Percentiles rank a stretch among this genome's conserved stretches.
These are phyloP conservation scores for Phaedon cochleariae DNA, from an alignment of 2,888 invertebrate genomes.

Conservation along the genomic window DNA sequence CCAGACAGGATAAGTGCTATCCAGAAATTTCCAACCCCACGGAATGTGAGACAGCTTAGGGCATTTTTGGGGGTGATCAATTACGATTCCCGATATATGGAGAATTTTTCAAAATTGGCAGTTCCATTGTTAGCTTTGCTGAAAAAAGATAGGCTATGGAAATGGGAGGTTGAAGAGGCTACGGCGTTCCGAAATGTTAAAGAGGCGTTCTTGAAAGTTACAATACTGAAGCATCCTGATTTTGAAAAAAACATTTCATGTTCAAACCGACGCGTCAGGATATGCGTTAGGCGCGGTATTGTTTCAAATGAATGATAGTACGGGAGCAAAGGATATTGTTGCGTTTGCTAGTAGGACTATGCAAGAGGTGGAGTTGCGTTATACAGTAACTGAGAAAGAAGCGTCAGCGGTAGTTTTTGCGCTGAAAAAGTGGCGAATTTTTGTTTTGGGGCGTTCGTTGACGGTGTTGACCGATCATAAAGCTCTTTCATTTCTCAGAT, in stretches of 20 bases:
- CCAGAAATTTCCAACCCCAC: conserved; percentile 18
- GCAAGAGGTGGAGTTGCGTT: conserved; percentile 8
- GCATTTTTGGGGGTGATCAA: conserved; percentile 26
- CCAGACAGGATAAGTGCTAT: conserved; percentile 15
- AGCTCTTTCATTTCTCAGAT: conserved; percentile 19
- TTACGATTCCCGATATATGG: conserved; percentile 21
- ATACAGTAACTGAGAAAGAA: conserved; percentile 24
- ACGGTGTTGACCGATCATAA: conserved; percentile 21
- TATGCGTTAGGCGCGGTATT: conserved; percentile 19
- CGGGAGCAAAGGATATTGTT: conserved; percentile 2
- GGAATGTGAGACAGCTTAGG: conserved; percentile 19
- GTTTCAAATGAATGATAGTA: conserved; percentile 15
- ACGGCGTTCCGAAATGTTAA: conserved; percentile 17
- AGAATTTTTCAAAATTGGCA: conserved; percentile 13
- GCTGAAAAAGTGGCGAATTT: conserved; percentile 14
- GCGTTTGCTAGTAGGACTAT: conserved; percentile 13
- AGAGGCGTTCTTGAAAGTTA: conserved; percentile 7
- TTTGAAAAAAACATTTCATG: conserved; percentile 9
- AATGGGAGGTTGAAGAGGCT: conserved; percentile 7
- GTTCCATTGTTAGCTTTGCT: conserved; percentile 6
- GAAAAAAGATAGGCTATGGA: conserved; percentile 14
- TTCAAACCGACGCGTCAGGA: conserved; percentile 23
- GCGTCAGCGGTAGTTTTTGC: conserved; percentile 11
- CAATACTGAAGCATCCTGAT: conserved; percentile 16
- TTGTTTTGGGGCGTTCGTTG: conserved; percentile 15